Percentiles rank a stretch among this genome's conserved stretches.
These are phyloP conservation scores for Rhagoletis zephyria DNA, from an alignment of 1,140 invertebrate species.

Conservation along the genomic window DNA sequence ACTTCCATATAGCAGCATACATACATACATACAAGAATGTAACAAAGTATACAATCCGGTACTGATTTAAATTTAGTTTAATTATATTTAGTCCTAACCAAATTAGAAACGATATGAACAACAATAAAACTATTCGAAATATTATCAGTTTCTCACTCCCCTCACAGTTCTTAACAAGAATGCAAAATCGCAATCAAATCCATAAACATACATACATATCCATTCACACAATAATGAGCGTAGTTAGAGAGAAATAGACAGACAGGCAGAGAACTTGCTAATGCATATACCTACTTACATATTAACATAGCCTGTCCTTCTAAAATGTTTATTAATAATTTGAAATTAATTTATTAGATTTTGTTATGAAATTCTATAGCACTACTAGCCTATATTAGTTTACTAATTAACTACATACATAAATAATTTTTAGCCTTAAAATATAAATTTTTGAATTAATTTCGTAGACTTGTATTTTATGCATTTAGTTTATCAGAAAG, in stretches of 20 bases:
- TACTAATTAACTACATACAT: not conserved
- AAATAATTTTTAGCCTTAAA: conserved; percentile 6
- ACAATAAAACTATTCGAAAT: not conserved
- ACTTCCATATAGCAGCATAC: conserved; percentile 23
- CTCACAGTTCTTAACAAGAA: not conserved
- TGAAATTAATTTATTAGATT: conserved; percentile 30
- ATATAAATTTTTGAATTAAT: not conserved
- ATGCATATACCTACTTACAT: not conserved
- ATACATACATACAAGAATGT: not conserved
- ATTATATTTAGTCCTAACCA: conserved; percentile 21
- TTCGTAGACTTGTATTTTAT: not conserved
- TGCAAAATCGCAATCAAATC: not conserved
- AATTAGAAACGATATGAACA: not conserved
- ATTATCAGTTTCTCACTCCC: not conserved
- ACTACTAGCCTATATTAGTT: not conserved
- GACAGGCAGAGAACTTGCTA: not conserved
- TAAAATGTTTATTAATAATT: conserved; percentile 5
- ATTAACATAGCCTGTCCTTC: conserved; percentile 19
- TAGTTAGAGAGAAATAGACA: not conserved
- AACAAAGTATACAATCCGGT: not conserved
- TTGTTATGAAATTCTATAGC: not conserved
- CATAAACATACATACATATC: conserved; percentile 46
- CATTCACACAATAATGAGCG: not conserved
- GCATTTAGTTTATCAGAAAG: not conserved
- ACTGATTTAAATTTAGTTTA: conserved; percentile 46